Evolutionary conservation across 2,888 invertebrate species (phyloP), one percentile per base, ranked within the genome.

Genomic region (Latrodectus elegans): DNA sequence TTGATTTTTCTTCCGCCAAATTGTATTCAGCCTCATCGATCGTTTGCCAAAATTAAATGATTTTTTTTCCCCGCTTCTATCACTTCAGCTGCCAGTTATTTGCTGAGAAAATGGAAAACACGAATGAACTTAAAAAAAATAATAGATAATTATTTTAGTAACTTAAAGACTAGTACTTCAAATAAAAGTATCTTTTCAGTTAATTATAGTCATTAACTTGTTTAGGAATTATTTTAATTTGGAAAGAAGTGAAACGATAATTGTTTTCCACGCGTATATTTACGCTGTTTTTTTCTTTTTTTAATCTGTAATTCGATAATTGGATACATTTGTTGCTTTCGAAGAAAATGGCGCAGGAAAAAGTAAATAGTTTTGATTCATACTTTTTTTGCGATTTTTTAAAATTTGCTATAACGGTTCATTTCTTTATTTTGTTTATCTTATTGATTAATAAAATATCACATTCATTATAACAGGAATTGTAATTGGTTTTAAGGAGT

Each of bases 201-300:
- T 87, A 87, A 87, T 87, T 87, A 81, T 73, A 77, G 81, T 87
- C 86, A 87, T 87, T 87, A 87, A 75, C 81, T 77, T 87, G 81
- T 81, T 87, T 87, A 70, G 38, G 72, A 81, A 81, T 87, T 87
- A 82, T 87, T 87, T 87, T 87, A 87, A 87, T 87, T 82, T 81
- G 81, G 81, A 87, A 87, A 81, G 81, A 81, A 76, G 55, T 81
- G 70, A 87, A 81, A 87, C 81, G 86, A 87, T 87, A 81, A 87
- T 87, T 87, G 81, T 71, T 52, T 81, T 87, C 72, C 73, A 60
- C 55, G 70, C 74, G 52, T 86, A 75, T 70, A 64, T 81, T 87
- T 80, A 75, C 76, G 75, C 75, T 76, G 74, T 74, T 74, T 22
- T n/a, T 67, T 11, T 55, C n/a, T 38, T 80, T 80, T 64, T 74